A percentile compares a stretch with the other conserved stretches of the same genome.
These are phyloP conservation scores for Ptychobarbus kaznakovi DNA, from an alignment of 2,797 vertebrate species.

Conservation along the genomic window DNA sequence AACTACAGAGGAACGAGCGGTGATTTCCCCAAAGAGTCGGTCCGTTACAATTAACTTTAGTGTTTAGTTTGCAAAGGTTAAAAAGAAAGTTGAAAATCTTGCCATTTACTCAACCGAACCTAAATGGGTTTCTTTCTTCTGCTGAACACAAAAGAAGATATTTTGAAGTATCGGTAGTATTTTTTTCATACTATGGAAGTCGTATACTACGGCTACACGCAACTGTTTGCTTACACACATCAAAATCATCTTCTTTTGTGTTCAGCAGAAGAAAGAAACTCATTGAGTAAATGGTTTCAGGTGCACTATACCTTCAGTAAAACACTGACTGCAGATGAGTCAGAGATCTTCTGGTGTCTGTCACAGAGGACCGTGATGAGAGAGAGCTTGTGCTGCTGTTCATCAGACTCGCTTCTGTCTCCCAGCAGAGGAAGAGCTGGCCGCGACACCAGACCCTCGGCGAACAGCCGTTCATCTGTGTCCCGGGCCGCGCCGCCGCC, in stretches of 20 bases:
- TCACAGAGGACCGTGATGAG: not conserved
- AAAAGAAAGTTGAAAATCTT: not conserved
- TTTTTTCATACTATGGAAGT: not conserved
- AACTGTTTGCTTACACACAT: not conserved
- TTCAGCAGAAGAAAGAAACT: not conserved
- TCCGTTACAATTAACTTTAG: not conserved
- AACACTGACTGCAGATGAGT: not conserved
- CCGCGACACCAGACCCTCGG: not conserved
- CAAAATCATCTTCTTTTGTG: not conserved
- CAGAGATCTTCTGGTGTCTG: not conserved
- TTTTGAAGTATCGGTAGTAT: no score
- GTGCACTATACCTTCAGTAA: not conserved
- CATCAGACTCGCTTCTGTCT: not conserved
- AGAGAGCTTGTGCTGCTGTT: not conserved
- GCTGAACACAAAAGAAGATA: not conserved
- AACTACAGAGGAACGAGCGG: not conserved
- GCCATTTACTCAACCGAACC: not conserved
- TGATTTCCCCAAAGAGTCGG: not conserved
- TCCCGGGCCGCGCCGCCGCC: not conserved
- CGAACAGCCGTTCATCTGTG: not conserved
- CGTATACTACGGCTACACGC: not conserved
- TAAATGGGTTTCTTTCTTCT: no score
- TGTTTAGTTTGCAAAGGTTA: not conserved
- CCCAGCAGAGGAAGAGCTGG: conserved; percentile 5
- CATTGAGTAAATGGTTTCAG: not conserved